Evolutionary conservation across 2,113 vertebrate species (phyloP).

Genomic region (Casuarius casuarius): DNA sequence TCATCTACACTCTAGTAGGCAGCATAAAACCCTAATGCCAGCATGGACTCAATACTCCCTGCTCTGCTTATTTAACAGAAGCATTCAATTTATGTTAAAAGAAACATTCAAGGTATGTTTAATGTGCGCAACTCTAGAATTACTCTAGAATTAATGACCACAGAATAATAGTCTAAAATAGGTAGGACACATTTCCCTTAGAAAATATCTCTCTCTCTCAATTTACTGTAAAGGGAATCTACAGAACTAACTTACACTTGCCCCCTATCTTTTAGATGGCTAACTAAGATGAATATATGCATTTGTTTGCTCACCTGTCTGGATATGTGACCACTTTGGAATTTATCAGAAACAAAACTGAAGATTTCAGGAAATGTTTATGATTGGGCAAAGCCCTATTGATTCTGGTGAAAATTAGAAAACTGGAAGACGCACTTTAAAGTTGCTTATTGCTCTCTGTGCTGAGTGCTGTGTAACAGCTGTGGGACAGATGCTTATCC

Average conservation of each 20-base stretch:
- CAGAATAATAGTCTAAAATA: neutral
- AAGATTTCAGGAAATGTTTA: neutral
- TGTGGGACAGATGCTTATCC: neutral
- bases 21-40: neutral
- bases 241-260: neutral
- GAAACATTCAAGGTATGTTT: neutral
- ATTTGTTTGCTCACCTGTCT: neutral
- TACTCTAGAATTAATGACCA: neutral
- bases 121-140: neutral
- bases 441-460: neutral
- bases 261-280: neutral
- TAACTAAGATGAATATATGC: neutral
- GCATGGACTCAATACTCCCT: neutral
- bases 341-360: neutral
- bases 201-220: neutral
- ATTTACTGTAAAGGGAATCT: neutral
- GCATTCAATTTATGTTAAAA: neutral
- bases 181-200: neutral
- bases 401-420: slow-evolving; percentile 6
- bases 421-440: neutral
- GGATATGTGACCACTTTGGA: neutral
- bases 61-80: neutral
- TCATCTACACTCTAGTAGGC: neutral
- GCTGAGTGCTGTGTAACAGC: neutral
- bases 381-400: neutral